Conservation (phyloP, 2,797 vertebrate genomes). For the Sibirionetta formosa region DNA sequence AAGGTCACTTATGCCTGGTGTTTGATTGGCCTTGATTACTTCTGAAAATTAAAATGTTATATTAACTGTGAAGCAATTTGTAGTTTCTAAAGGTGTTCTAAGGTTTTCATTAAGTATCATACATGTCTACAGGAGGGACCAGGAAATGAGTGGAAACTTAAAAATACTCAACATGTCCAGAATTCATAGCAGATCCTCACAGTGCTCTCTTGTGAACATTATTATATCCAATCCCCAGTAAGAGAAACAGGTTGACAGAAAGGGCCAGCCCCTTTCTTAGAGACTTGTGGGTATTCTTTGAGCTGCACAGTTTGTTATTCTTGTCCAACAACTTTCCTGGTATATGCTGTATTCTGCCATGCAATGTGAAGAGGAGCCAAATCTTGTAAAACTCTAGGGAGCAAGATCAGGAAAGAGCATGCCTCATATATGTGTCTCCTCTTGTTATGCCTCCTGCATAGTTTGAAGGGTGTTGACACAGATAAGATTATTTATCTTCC, state of each 20-base stretch:
- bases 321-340: background rate
- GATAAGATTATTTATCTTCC: constrained; percentile 13
- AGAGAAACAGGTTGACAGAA: background rate
- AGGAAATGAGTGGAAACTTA: constrained; percentile 8
- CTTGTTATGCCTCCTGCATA: background rate
- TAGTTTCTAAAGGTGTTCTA: constrained; percentile 1
- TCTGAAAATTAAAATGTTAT: constrained; percentile 29
- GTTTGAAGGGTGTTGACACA: background rate
- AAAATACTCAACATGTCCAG: background rate
- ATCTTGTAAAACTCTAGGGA: constrained; percentile 22
- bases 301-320: background rate
- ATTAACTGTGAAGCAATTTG: constrained; percentile 2
- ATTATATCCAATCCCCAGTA: background rate
- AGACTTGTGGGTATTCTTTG: accelerated
- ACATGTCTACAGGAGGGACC: background rate
- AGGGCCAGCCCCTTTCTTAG: background rate
- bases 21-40: constrained; percentile 50
- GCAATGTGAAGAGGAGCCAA: constrained; percentile 15
- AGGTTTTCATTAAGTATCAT: constrained; percentile 29
- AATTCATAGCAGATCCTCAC: background rate
- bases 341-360: background rate
- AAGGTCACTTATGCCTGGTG: constrained; percentile 1
- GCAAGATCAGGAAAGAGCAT: background rate
- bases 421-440: background rate
- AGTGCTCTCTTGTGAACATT: background rate